Conservation (phyloP, 30 jellyfish, hydroid and myxozoan species). For the Euphysa ruthae region DNA sequence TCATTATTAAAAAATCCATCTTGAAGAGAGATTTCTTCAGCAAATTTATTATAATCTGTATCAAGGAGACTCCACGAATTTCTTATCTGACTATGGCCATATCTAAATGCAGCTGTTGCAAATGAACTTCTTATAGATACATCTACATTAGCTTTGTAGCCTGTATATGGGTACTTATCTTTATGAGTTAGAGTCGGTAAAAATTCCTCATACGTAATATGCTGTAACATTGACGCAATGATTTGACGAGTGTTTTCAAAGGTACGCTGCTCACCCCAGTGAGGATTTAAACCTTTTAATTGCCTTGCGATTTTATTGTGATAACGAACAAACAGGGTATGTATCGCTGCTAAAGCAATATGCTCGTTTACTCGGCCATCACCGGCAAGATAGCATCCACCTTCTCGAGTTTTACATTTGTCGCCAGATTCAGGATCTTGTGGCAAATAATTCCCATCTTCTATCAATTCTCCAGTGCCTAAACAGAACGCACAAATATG, state of each 20-base stretch:
- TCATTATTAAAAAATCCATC: not conserved
- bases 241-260: slow-evolving; percentile 37
- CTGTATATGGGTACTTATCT: not conserved
- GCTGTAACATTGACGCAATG: slow-evolving; percentile 32
- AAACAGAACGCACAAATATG: no score
- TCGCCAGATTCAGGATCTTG: not conserved
- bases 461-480: slow-evolving; percentile 20
- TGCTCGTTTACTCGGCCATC: slow-evolving; percentile 37
- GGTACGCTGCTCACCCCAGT: slow-evolving; percentile 24
- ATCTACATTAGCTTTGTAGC: slow-evolving; percentile 20
- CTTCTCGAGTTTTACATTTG: slow-evolving; percentile 1
- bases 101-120: slow-evolving; percentile 41
- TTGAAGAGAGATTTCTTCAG: not conserved
- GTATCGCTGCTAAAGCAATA: slow-evolving; percentile 15
- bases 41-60: not conserved
- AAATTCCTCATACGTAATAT: slow-evolving; percentile 24
- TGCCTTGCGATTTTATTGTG: slow-evolving; percentile 36
- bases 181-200: slow-evolving; percentile 7
- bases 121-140: no score
- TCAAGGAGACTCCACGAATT: slow-evolving; percentile 22
- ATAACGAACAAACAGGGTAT: slow-evolving; percentile 34
- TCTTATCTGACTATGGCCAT: slow-evolving; percentile 30
- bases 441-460: not conserved
- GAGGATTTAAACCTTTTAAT: slow-evolving; percentile 4
- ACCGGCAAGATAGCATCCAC: slow-evolving; percentile 43